Base-by-base conservation (phyloP, 2,888 invertebrate species). In the Flabesymbios commensalis region DNA sequence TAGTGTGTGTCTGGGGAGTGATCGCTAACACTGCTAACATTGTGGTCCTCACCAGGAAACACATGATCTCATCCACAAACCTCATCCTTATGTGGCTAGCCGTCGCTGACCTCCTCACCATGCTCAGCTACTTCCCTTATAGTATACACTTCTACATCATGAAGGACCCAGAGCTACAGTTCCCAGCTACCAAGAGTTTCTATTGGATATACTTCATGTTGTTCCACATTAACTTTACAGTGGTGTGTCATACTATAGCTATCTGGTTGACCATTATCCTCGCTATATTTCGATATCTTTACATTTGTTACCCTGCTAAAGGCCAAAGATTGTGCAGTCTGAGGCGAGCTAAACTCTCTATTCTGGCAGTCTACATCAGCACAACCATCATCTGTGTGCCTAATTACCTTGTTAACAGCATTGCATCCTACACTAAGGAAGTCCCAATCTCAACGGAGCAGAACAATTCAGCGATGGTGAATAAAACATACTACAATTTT, bases 11-110 rank as follows among this genome's bases (percentile, higher is more conserved):
- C 56, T 90, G 95, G 78, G 96, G 96, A 53, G 91, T 93, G 33
- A 87, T 94, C 48, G 92, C 94, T 59, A 96, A 96, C 82, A 87
- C 90, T 19, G 87, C 94, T 70, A 96, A 95, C 83, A 92, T 96
- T 65, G 89, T 91, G 42, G 94, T 96, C 4, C 85, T 97, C 60
- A 93, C 94, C 2, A 88, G 93, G 17, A 89, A 90, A 32, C 93
- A 94, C 82, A 95, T 96, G 94, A 74, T 81, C n/a, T 92, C 93
- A 61, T 90, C 95, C 2, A 95, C 94, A 31, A 96, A 96, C 84
- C 89, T 91, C 55, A 93, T 96, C 62, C 87, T 96, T 42, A 93
- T 93, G 0, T 84, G 83, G 74, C 71, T 94, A 32, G 82, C 96
- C 0, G 89, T 94, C 7, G 93, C 95, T 19, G 96, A 96, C 80